Base-by-base conservation (phyloP, 2,888 invertebrate genomes). In the Cactoblastis cactorum region DNA sequence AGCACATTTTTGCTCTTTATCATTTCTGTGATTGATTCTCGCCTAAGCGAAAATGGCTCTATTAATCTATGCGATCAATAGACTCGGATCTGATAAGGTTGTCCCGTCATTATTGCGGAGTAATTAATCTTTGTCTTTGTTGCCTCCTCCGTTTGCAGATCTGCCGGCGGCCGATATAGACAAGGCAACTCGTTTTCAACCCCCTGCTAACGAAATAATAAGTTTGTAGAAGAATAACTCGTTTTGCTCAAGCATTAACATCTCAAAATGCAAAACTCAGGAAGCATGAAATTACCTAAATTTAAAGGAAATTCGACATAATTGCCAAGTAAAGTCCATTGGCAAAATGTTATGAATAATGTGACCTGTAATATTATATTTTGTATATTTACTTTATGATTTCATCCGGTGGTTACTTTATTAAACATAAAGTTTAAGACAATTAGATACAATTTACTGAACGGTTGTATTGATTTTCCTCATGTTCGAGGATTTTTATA, bases 91-190 rank as follows among this genome's bases (percentile, higher is more conserved):
- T 71, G 75, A 79, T 78, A 79, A 76, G 72, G 74, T 75, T 74
- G 78, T 79, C 65, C 69, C 68, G 69, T 76, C 78, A 74, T 80
- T 78, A 82, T 79, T 78, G 75, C 72, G 66, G 65, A 65, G 74
- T 82, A 83, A 83, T 83, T 84, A 85, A 84, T 83, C 84, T 77
- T 71, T 73, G 78, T 79, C 82, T 74, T 74, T 77, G 74, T 75
- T 77, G 70, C 71, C 73, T 65, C 67, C 70, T 65, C 67, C 70
- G 67, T 71, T 74, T 70, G 69, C 73, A 78, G 76, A 77, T 77
- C 75, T 72, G 66, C 65, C 67, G 45, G 52, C 51, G 57, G 57
- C 58, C 59, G 74, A 70, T 73, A 72, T 55, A 65, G 61, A 63
- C 60, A 58, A 57, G 58, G n/a, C n/a, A n/a, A 63, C 61, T 63